Evolutionary conservation across 2,113 vertebrate species (phyloP), one percentile per base, ranked within the genome.

Genomic region (Myocastor coypus): DNA sequence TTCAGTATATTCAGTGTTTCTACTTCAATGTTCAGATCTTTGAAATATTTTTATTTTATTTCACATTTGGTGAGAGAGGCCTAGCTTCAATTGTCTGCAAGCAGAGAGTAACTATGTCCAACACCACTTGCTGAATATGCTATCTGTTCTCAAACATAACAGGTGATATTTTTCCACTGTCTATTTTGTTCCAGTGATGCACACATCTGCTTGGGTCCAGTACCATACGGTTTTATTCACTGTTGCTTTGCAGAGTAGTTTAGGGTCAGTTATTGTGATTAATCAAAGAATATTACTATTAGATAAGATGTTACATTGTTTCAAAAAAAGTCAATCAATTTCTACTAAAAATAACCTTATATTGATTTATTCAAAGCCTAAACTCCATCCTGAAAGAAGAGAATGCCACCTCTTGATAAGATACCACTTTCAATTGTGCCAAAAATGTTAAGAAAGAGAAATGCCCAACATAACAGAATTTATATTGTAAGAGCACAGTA

Each of bases 291-390:
- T 52, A 42, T 69, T 93, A 63, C 30, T 97, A 63, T 32, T 78
- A 77, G 52, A 90, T 24, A 34, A 92, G 11, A 17, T 94, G 0
- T 63, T 85, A 86, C 57, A 5, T 32, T 83, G 69, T 95, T 95
- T 98, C 71, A 96, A 96, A 95, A 94, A 94, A 97, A 96, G 71
- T 42, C 37, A 42, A 95, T 96, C 50, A 96, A 32, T 85, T 97
- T 97, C 89, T 97, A 59, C 42, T 93, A 97, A 97, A 96, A 95
- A 34, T 20, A 52, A 14, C 52, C 91, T 75, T 57, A 46, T 95
- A 50, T 96, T 97, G 96, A 88, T 96, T 93, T 91, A 26, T 32
- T 86, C 40, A 93, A 13, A 22, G 85, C 64, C 91, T 30, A 92
- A 89, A 37, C 89, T 90, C 28, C 94, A 84, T 69, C 95, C 7